Conservation (phyloP, 2,113 vertebrate genomes). For the Ameiurus melas region DNA sequence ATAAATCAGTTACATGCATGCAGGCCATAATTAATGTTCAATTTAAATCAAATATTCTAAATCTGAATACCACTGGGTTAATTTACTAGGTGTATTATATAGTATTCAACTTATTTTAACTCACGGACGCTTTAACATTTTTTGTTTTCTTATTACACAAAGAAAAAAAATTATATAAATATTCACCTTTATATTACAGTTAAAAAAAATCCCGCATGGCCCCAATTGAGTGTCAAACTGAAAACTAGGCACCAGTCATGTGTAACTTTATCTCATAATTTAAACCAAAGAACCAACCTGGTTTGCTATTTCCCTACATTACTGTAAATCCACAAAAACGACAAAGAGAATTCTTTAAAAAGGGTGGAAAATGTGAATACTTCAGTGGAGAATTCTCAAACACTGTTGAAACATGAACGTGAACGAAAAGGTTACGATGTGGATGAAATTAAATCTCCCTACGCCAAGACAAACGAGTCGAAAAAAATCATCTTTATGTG, state of each 20-base stretch:
- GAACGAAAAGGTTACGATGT: slow-evolving; percentile 1
- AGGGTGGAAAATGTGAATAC: slow-evolving; percentile 34
- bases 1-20: slow-evolving; percentile 71
- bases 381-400: slow-evolving; percentile 35
- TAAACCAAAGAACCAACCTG: slow-evolving; percentile 31
- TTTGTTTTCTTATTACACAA: slow-evolving; percentile 16
- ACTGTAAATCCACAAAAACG: slow-evolving; percentile 49
- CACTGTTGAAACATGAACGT: slow-evolving; percentile 36
- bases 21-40: slow-evolving; percentile 65
- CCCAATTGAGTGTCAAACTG: slow-evolving; percentile 29
- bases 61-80: slow-evolving; percentile 50
- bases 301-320: slow-evolving; percentile 21
- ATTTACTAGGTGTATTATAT: slow-evolving; percentile 36
- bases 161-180: slow-evolving; percentile 24
- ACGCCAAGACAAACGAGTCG: slow-evolving; percentile 29
- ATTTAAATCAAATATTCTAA: slow-evolving; percentile 63
- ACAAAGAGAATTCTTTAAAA: slow-evolving; percentile 21
- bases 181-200: slow-evolving; percentile 36
- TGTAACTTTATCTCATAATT: slow-evolving; percentile 23
- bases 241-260: slow-evolving; percentile 38
- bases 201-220: slow-evolving; percentile 8
- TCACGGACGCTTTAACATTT: not conserved
- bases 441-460: slow-evolving; percentile 32
- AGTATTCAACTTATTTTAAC: slow-evolving; percentile 25
- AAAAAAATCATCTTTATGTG: slow-evolving; percentile 17